Base-by-base conservation (phyloP, 2,888 invertebrate genomes). In the Hemicrepidius hirtus region DNA sequence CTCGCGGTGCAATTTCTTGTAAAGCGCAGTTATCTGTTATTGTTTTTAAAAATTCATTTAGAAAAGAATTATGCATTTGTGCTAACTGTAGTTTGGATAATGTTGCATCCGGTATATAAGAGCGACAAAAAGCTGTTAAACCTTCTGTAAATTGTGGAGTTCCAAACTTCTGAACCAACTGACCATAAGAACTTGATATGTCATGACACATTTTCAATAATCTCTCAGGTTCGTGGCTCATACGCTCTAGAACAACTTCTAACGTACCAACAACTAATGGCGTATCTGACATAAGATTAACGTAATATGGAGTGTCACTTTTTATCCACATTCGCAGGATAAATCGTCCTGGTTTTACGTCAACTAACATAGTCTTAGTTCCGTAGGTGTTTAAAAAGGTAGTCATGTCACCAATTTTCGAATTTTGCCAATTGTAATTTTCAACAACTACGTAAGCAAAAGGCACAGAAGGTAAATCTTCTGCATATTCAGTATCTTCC, bases 141-240 rank as follows among this genome's bases (percentile, higher is more conserved):
- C 71, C 74, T 3, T 67, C 55, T 9, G 69, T 1, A 74, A 79
- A 83, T 3, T 81, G 78, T 3, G 77, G 62, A 10, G 72, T 80
- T 20, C 85, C 86, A 67, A 85, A 85, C 16, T 80, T 75, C 64
- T 81, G 79, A 0, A 85, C 78, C 13, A 86, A 68, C 28, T 81
- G 77, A 44, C 84, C 84, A 60, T 83, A 85, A 13, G 68, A 72
- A 21, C 79, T 79, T 0, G 82, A 81, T n/a, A 85, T 74, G 18
- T 82, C 75, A 7, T 77, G 76, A 67, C 80, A 81, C 13, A 77
- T 72, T 69, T 84, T 74, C 4, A 76, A 75, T n/a, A 85, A 68
- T 10, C 76, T 55, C 50, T 81, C 74, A 0, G 84, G 81, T 76
- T 86, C 85, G 3, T 71, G 57, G 1, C 76, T 69, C 83, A 85